Percentiles rank a stretch among this genome's conserved stretches.
These are phyloP conservation scores for Amia ocellicauda DNA, from an alignment of 2,113 vertebrate genomes.

Conservation along the genomic window DNA sequence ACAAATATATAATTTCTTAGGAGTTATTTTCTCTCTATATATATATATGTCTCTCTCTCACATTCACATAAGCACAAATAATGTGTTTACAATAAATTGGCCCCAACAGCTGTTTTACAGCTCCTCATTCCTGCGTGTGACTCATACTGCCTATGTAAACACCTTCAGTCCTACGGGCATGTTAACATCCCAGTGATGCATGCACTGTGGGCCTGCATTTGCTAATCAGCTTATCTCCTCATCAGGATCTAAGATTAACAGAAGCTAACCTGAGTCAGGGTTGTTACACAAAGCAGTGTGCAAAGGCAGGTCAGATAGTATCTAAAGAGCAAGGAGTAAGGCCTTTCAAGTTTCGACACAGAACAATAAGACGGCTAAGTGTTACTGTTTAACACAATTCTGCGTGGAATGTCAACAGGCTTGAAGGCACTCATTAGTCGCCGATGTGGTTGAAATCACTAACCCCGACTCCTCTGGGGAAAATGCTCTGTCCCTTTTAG, in stretches of 20 bases:
- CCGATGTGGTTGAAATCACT: too few species aligned
- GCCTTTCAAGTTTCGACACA: not conserved
- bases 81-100: constrained; percentile 12
- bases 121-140: constrained; percentile 13
- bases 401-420: too few species aligned
- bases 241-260: constrained; percentile 10
- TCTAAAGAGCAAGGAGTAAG: constrained; percentile 7
- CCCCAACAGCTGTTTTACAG: not conserved
- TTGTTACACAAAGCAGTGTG: constrained; percentile 1
- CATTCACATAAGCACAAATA: constrained; percentile 2
- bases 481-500: too few species aligned
- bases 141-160: constrained; percentile 12
- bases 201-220: constrained; percentile 3
- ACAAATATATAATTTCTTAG: constrained; percentile 4
- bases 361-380: not conserved
- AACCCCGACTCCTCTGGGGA: too few species aligned
- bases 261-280: constrained; percentile 2
- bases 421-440: too few species aligned
- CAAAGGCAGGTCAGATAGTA: constrained; percentile 9
- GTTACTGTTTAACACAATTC: constrained; percentile 7
- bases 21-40: not conserved
- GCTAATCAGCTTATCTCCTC: constrained; percentile 16
- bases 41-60: not conserved
- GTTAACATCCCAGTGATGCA: constrained; percentile 4
- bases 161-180: constrained; percentile 5